A percentile compares a stretch with the other conserved stretches of the same genome.
Evolutionary conservation across 1,140 invertebrate species (phyloP).

Genomic region (Drosophila orosa): DNA sequence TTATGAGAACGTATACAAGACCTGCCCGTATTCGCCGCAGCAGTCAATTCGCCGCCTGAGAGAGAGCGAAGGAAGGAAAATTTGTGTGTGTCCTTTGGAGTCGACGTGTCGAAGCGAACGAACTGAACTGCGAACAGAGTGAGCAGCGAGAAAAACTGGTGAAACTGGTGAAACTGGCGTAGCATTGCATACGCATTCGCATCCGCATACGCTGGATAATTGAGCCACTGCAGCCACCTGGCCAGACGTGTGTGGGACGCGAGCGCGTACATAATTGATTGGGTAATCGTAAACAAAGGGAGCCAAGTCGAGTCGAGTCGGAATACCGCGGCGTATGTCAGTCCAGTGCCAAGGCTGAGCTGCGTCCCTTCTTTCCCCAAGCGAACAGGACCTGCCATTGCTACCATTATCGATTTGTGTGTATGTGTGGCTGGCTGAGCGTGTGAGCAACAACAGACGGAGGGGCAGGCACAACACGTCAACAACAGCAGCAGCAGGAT

Average conservation of each 20-base stretch:
- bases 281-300: constrained; percentile 68
- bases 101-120: constrained; percentile 63
- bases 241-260: constrained; percentile 43
- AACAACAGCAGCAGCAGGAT: constrained; percentile 30
- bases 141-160: constrained; percentile 31
- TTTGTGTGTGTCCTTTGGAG: constrained; percentile 71
- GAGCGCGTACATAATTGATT: constrained; percentile 70
- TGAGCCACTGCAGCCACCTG: constrained; percentile 51
- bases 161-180: constrained; percentile 43
- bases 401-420: constrained; percentile 77
- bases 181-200: constrained; percentile 25
- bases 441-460: constrained; percentile 55
- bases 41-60: constrained; percentile 64
- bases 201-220: constrained; percentile 46
- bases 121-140: constrained; percentile 29
- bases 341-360: constrained; percentile 54
- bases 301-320: constrained; percentile 13
- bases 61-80: constrained; percentile 43
- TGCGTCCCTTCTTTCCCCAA: constrained; percentile 20
- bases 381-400: constrained; percentile 29
- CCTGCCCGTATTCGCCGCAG: constrained; percentile 56
- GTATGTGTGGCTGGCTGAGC: constrained; percentile 58
- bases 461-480: constrained; percentile 33
- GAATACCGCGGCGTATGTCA: constrained; percentile 39
- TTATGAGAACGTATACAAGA: constrained; percentile 78